These are phyloP conservation scores for Drosophila suzukii DNA, from an alignment of 1,140 invertebrate species.

Conservation along the genomic window DNA sequence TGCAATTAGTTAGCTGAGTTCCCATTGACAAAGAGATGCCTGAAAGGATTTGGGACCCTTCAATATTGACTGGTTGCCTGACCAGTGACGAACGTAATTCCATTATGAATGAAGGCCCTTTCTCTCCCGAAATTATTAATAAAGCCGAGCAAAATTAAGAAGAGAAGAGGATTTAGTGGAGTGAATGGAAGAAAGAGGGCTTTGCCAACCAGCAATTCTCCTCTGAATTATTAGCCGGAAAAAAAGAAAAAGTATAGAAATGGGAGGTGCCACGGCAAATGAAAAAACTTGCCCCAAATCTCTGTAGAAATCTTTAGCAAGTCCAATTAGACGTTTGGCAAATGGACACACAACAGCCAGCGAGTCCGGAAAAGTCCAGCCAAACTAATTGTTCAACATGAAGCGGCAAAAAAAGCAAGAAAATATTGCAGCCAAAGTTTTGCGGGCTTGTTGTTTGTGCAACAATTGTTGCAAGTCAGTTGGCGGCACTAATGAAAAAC, in stretches of 20 bases:
- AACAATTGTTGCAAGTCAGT: slow-evolving; percentile 83
- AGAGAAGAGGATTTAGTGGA: slow-evolving; percentile 16
- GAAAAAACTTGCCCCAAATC: slow-evolving; percentile 68
- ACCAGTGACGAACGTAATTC: slow-evolving; percentile 21
- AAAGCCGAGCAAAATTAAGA: slow-evolving; percentile 38
- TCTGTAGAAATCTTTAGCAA: slow-evolving; percentile 81
- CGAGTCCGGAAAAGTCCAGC: slow-evolving; percentile 27
- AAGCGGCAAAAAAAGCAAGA: slow-evolving; percentile 65
- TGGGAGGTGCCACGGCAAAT: slow-evolving; percentile 4
- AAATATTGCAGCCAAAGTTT: slow-evolving; percentile 74
- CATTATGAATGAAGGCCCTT: slow-evolving; percentile 43
- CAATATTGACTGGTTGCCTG: slow-evolving; percentile 33
- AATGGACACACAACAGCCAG: slow-evolving; percentile 63
- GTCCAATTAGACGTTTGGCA: slow-evolving; percentile 81
- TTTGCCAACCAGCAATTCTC: not conserved
- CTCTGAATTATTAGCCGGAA: slow-evolving; percentile 30
- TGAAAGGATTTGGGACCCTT: slow-evolving; percentile 24
- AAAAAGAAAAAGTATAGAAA: slow-evolving; percentile 11
- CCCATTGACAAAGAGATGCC: not conserved
- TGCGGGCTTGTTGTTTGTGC: slow-evolving; percentile 48
- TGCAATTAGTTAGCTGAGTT: not conserved
- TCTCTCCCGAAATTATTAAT: slow-evolving; percentile 38
- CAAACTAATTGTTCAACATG: slow-evolving; percentile 81
- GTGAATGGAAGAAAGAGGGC: not conserved
- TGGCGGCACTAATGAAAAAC: slow-evolving; percentile 77